These are phyloP conservation scores for Rotaria macrura DNA, from an alignment of 2,888 invertebrate genomes.

Conservation along the genomic window DNA sequence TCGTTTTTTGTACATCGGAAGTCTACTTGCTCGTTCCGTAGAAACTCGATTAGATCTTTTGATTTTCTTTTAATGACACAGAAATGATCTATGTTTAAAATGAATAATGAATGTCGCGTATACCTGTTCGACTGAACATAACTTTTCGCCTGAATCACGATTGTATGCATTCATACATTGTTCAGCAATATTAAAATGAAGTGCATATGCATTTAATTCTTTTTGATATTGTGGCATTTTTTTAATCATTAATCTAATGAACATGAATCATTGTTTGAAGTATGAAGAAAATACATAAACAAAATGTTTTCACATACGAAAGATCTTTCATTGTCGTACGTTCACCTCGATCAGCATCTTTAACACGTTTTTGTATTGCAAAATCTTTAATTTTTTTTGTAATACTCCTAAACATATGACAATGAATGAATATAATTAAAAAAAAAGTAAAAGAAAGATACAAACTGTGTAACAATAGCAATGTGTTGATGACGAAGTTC, in stretches of 20 bases:
- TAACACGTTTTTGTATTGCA: constrained; percentile 58
- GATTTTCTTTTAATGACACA: no score
- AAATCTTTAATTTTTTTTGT: constrained; percentile 95
- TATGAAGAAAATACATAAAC: background rate
- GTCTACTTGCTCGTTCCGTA: no score
- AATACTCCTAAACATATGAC: constrained; percentile 59
- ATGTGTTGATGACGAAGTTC: constrained; percentile 96
- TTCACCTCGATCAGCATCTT: constrained; percentile 58
- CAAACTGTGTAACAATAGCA: constrained; percentile 83
- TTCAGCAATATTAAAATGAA: constrained; percentile 92
- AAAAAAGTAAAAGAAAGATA: constrained; percentile 35
- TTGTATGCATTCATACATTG: constrained; percentile 98
- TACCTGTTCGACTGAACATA: constrained; percentile 11
- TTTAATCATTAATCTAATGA: constrained; percentile 84
- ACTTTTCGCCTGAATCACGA: constrained; percentile 45
- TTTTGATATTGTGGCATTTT: constrained; percentile 99
- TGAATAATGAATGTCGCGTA: no score
- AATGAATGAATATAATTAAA: background rate
- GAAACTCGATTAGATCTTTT: no score
- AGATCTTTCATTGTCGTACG: constrained; percentile 47
- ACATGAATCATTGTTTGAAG: background rate
- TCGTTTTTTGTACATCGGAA: no score
- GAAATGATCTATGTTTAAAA: no score
- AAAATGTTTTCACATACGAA: background rate
- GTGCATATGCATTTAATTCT: constrained; percentile 93